Evolutionary conservation across 2,888 invertebrate genomes (phyloP).

Genomic region (Iselma pallidipennis): DNA sequence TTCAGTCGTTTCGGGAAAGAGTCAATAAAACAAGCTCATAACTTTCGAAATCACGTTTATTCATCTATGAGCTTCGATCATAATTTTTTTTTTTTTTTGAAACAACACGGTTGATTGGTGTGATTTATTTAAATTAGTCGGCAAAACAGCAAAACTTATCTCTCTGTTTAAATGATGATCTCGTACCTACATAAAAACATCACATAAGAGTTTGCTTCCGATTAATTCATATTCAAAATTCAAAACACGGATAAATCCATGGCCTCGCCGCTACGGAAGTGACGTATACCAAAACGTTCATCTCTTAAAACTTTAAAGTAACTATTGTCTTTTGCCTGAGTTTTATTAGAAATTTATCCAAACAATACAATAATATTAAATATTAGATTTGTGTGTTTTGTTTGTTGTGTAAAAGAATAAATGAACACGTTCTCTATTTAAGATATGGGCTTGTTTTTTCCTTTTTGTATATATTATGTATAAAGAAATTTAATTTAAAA

Average conservation of each 20-base stretch:
- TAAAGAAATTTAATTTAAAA: background rate
- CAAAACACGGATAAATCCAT: conserved; percentile 27
- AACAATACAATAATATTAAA: background rate
- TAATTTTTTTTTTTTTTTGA: no score
- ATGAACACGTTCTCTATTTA: background rate
- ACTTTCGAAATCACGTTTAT: no score
- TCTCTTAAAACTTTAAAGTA: conserved; percentile 27
- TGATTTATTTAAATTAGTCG: no score
- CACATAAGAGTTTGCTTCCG: conserved; percentile 35
- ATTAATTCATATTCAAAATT: conserved; percentile 28
- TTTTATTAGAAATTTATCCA: background rate
- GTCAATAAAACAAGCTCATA: background rate
- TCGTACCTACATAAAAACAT: conserved; percentile 26
- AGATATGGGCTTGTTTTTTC: background rate
- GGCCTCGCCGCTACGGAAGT: conserved; percentile 51
- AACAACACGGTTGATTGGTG: no score
- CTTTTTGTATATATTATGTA: background rate
- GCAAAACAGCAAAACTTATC: conserved; percentile 30
- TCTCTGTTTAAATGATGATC: conserved; percentile 23
- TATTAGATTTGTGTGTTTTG: background rate
- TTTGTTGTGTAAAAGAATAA: background rate
- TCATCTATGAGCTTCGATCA: no score
- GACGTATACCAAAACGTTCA: conserved; percentile 43
- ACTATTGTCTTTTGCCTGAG: conserved; percentile 19
- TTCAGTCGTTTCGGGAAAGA: background rate